phyloP scores from a whole-genome alignment of 2,888 invertebrate species.

The Argyra leucocephala region DNA sequence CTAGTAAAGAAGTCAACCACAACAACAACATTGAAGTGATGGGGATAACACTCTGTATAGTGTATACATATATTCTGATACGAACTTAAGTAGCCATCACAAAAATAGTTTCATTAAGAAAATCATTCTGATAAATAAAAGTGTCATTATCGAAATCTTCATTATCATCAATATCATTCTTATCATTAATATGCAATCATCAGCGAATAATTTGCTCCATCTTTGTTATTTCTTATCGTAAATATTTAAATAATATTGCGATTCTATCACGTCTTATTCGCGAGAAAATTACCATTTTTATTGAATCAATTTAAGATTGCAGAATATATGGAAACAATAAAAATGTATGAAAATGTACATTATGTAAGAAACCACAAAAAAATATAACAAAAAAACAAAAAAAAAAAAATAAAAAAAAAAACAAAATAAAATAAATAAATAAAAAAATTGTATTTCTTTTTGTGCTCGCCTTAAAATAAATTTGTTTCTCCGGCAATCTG shows the following conservation, averaged over 20 bases:
- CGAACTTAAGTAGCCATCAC: no score
- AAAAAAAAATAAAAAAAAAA: no score
- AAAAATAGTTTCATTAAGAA: no score
- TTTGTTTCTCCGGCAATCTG: not conserved
- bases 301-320: conserved; percentile 3
- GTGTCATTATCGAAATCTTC: no score
- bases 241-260: not conserved
- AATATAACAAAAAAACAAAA: no score
- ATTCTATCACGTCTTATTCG: not conserved
- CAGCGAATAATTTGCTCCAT: not conserved
- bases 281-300: not conserved
- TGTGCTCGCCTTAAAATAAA: no score
- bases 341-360: not conserved
- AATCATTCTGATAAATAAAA: no score
- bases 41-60: no score
- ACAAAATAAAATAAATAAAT: not conserved
- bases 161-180: no score
- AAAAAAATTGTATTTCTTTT: not conserved
- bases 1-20: no score
- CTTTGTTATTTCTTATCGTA: not conserved
- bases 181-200: not conserved
- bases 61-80: no score
- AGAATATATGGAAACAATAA: not conserved
- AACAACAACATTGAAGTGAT: no score
- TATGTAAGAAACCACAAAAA: not conserved